Percentiles rank a stretch among this genome's conserved stretches.
Evolutionary conservation across 2,888 invertebrate genomes (phyloP).

Genomic region (Cinara cedri): DNA sequence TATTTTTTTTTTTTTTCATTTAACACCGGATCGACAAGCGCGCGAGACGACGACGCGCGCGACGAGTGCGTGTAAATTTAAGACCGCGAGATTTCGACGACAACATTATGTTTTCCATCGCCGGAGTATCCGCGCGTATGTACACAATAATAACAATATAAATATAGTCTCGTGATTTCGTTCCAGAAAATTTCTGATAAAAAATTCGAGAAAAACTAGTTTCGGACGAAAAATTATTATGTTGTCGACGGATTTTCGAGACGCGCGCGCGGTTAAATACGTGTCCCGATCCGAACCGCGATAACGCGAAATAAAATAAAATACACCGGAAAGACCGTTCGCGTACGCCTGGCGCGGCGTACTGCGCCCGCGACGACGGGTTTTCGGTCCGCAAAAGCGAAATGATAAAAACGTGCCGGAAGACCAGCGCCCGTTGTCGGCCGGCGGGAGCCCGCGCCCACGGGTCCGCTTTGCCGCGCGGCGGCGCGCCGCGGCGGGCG

Average conservation of each 20-base stretch:
- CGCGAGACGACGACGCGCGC: constrained; percentile 22
- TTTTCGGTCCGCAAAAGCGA: constrained; percentile 41
- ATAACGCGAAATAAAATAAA: constrained; percentile 9
- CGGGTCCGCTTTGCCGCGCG: constrained; percentile 25
- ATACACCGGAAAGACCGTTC: neutral
- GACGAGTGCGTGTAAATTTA: neutral
- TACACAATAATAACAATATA: neutral
- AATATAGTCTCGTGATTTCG: neutral
- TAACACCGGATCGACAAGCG: constrained; percentile 17
- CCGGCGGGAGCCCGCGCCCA: constrained; percentile 47
- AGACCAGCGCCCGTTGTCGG: constrained; percentile 52
- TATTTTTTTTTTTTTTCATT: no score
- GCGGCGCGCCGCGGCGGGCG: constrained; percentile 2
- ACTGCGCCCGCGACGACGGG: neutral
- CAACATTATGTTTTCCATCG: constrained; percentile 8
- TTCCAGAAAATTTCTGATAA: constrained; percentile 30
- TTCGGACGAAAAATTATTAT: constrained; percentile 40
- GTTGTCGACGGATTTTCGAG: constrained; percentile 31
- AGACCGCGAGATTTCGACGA: constrained; percentile 30
- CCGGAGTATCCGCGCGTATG: neutral
- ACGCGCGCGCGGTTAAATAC: constrained; percentile 13
- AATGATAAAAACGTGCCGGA: constrained; percentile 52
- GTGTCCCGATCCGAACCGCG: constrained; percentile 39
- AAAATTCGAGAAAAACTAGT: constrained; percentile 41
- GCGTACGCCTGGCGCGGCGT: no score